These are phyloP conservation scores for Chromis chromis DNA, from an alignment of 2,797 vertebrate genomes.

Conservation along the genomic window DNA sequence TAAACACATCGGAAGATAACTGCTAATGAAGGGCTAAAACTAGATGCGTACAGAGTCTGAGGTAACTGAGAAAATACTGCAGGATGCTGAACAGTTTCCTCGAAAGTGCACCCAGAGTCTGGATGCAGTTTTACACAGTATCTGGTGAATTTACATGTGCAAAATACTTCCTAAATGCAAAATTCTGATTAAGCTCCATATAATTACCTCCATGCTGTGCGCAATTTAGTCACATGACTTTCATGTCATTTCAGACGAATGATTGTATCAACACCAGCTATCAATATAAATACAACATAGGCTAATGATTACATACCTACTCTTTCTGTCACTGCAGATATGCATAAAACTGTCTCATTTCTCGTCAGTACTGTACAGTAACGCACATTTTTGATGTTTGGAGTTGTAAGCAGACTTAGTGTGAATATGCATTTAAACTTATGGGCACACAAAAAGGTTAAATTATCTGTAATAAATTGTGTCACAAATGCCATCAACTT, in stretches of 20 bases:
- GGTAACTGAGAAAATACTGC: slow-evolving; percentile 2
- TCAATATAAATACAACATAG: not conserved
- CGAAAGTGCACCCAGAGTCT: not conserved
- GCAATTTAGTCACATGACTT: slow-evolving; percentile 1
- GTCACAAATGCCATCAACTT: not conserved
- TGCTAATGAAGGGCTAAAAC: not conserved
- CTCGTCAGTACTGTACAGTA: no score
- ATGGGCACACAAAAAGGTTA: not conserved
- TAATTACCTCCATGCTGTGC: not conserved
- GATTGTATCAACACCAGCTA: not conserved
- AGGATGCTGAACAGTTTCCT: no score
- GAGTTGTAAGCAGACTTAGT: not conserved
- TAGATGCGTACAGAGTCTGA: not conserved
- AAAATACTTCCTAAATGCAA: not conserved
- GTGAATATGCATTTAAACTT: not conserved
- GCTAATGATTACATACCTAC: not conserved
- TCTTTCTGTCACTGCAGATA: not conserved
- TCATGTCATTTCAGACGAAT: not conserved
- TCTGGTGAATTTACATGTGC: not conserved
- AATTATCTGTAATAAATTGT: no score
- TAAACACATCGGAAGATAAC: not conserved
- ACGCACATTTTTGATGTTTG: no score
- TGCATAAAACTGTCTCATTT: not conserved
- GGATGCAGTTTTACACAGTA: not conserved
- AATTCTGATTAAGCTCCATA: not conserved